phyloP scores from a whole-genome alignment of 2,113 vertebrate species.

The Rostratula benghalensis region DNA sequence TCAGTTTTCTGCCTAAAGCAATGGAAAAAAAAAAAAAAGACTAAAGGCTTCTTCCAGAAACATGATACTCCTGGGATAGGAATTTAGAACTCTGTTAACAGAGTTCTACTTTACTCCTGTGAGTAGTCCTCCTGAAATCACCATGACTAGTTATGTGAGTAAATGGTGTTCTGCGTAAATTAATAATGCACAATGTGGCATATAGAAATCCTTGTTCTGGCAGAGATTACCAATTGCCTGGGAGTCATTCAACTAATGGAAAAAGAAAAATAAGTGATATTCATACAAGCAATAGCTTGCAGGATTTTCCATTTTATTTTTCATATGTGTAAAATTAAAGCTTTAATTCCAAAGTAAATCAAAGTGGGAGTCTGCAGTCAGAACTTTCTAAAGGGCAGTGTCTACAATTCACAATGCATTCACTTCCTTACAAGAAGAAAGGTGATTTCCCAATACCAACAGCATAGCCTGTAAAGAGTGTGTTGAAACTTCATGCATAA shows the following conservation, averaged over 20 bases:
- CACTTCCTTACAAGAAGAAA: background rate
- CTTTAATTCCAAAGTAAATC: background rate
- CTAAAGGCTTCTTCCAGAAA: slow-evolving; percentile 33
- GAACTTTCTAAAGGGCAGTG: background rate
- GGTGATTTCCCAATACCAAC: background rate
- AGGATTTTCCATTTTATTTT: background rate
- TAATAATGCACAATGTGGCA: background rate
- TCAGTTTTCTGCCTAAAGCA: slow-evolving; percentile 59
- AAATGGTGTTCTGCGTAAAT: slow-evolving; percentile 28
- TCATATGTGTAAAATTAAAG: background rate
- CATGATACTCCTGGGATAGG: background rate
- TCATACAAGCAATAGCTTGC: background rate
- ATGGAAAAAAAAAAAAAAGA: slow-evolving; percentile 27
- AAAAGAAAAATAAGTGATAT: background rate
- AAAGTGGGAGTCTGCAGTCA: background rate
- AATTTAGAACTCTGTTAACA: slow-evolving; percentile 17
- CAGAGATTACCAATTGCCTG: background rate
- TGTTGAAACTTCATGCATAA: background rate
- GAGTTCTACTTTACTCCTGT: slow-evolving; percentile 4
- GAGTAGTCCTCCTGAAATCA: slow-evolving; percentile 15
- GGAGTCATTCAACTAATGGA: background rate
- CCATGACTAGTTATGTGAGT: background rate
- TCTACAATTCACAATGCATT: background rate
- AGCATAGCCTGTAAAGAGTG: background rate
- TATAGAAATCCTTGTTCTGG: slow-evolving; percentile 3